These are phyloP conservation scores for Echeneis naucrates DNA, from an alignment of 2,797 vertebrate genomes.

Conservation along the genomic window DNA sequence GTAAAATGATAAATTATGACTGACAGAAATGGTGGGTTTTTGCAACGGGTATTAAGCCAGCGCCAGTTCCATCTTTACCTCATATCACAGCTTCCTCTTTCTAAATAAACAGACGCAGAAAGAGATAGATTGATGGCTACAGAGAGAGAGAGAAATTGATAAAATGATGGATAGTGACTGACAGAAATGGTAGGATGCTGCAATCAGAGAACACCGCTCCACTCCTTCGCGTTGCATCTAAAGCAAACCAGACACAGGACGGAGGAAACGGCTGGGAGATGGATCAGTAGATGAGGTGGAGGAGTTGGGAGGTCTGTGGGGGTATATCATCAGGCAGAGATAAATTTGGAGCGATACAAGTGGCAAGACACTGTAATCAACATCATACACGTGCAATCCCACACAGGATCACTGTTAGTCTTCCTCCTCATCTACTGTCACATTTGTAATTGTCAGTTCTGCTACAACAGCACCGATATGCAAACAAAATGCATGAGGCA, in stretches of 20 bases:
- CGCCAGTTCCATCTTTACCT: slow-evolving; percentile 16
- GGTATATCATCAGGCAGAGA: slow-evolving; percentile 38
- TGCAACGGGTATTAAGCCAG: slow-evolving; percentile 20
- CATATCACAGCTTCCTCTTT: slow-evolving; percentile 2
- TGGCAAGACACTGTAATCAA: slow-evolving; percentile 45
- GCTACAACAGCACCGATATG: slow-evolving; percentile 4
- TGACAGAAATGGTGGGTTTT: slow-evolving; percentile 30
- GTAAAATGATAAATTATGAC: slow-evolving; percentile 29
- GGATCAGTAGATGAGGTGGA: slow-evolving; percentile 17
- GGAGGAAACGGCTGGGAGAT: slow-evolving; percentile 25
- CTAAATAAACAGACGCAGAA: slow-evolving; percentile 13
- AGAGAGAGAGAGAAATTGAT: slow-evolving; percentile 10
- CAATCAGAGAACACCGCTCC: slow-evolving; percentile 34
- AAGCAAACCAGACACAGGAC: slow-evolving; percentile 27
- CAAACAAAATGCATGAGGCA: slow-evolving; percentile 13
- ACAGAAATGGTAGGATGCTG: slow-evolving; percentile 46
- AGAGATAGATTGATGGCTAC: slow-evolving; percentile 13
- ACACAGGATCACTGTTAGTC: slow-evolving; percentile 19
- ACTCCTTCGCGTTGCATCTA: slow-evolving; percentile 19
- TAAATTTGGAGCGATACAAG: slow-evolving; percentile 37
- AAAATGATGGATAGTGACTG: slow-evolving; percentile 59
- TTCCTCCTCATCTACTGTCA: slow-evolving; percentile 14
- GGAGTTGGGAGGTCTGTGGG: not conserved
- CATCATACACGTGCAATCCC: slow-evolving; percentile 45
- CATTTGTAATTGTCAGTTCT: slow-evolving; percentile 11